These are phyloP conservation scores for Xylota segnis DNA, from an alignment of 2,888 invertebrate genomes.

Conservation along the genomic window DNA sequence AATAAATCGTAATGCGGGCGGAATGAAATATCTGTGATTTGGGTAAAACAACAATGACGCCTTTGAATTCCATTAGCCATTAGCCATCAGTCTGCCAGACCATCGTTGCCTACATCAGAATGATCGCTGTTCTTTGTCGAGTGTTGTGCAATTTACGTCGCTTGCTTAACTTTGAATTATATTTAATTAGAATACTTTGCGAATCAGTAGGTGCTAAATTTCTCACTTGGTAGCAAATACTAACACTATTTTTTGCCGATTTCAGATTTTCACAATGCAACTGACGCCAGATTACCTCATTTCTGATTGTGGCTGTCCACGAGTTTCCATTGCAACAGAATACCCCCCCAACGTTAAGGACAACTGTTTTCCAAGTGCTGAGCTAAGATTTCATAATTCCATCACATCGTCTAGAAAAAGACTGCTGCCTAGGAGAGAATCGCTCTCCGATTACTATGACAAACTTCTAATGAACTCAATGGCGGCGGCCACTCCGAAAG, in stretches of 20 bases:
- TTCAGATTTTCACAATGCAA: constrained; percentile 55
- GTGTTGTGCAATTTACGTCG: neutral
- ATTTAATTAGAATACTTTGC: constrained; percentile 33
- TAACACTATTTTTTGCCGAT: constrained; percentile 23
- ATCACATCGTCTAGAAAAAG: constrained; percentile 73
- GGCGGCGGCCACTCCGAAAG: constrained; percentile 36
- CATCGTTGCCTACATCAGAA: neutral
- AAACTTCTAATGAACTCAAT: constrained; percentile 78
- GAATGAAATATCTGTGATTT: constrained; percentile 10
- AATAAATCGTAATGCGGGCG: constrained; percentile 27
- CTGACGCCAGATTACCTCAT: constrained; percentile 82
- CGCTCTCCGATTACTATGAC: constrained; percentile 80
- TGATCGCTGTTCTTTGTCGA: constrained; percentile 8
- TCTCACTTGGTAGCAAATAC: constrained; percentile 26
- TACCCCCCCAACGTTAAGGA: constrained; percentile 35
- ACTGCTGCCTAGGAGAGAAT: constrained; percentile 80
- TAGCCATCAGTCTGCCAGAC: constrained; percentile 19
- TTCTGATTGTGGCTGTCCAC: constrained; percentile 81
- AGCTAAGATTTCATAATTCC: constrained; percentile 59
- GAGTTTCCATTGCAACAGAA: constrained; percentile 47
- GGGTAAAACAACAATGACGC: neutral
- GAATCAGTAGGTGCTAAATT: constrained; percentile 27
- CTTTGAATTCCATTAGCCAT: constrained; percentile 1
- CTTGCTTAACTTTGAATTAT: neutral
- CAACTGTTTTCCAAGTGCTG: constrained; percentile 35